phyloP scores from a whole-genome alignment of 2,797 vertebrate genomes.

The Echiichthys vipera region DNA sequence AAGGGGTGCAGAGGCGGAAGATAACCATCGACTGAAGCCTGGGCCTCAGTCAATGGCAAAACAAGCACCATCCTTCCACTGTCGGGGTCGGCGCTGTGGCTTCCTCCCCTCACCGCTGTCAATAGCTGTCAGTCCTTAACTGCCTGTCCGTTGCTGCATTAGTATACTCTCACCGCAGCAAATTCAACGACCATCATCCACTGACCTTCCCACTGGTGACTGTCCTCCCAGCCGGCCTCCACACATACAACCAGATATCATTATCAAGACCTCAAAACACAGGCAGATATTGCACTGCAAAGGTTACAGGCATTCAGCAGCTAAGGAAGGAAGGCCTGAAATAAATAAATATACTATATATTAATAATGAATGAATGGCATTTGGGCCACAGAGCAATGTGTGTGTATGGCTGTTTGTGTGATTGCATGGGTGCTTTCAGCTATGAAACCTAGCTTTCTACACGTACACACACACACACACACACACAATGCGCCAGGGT shows the following conservation, averaged over 20 bases:
- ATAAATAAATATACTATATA: constrained; percentile 80
- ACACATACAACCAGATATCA: constrained; percentile 63
- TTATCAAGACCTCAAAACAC: constrained; percentile 69
- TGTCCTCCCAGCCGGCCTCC: constrained; percentile 32
- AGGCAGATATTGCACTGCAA: constrained; percentile 64
- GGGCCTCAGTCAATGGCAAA: constrained; percentile 72
- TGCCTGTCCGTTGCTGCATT: constrained; percentile 58
- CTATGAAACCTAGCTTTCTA: constrained; percentile 77
- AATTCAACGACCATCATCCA: constrained; percentile 63
- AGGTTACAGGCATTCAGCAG: constrained; percentile 68
- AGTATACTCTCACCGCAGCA: constrained; percentile 71
- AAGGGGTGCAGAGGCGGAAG: constrained; percentile 72
- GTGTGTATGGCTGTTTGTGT: constrained; percentile 27
- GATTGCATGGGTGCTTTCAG: constrained; percentile 67
- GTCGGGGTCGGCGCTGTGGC: constrained; percentile 35
- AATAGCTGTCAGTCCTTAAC: constrained; percentile 81
- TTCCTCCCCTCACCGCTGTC: constrained; percentile 59
- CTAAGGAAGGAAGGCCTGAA: constrained; percentile 51
- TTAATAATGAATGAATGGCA: constrained; percentile 84
- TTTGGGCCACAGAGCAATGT: constrained; percentile 80
- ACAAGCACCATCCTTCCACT: constrained; percentile 66
- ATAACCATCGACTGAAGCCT: constrained; percentile 81
- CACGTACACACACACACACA: constrained; percentile 69
- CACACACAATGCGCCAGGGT: constrained; percentile 28
- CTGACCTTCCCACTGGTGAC: constrained; percentile 76